Percentiles rank a stretch among this genome's conserved stretches.
phyloP scores from a whole-genome alignment of 2,113 vertebrate genomes.

The Ciconia maguari region DNA sequence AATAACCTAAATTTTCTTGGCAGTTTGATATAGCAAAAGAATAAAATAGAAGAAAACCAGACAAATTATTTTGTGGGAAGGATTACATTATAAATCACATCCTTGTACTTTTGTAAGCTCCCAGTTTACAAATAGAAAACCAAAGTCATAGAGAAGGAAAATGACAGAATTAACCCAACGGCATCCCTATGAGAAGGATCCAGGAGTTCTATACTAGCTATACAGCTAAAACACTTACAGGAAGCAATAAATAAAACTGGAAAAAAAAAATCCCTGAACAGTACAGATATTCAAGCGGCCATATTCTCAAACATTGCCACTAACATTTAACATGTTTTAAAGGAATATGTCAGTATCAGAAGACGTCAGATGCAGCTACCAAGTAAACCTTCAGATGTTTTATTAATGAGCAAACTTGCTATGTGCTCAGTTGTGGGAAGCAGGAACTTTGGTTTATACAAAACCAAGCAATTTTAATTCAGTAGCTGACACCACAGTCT shows the following conservation, averaged over 20 bases:
- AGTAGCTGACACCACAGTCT: not conserved
- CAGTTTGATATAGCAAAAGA: not conserved
- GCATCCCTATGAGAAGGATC: not conserved
- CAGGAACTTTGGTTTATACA: not conserved
- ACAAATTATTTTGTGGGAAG: not conserved
- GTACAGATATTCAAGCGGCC: not conserved
- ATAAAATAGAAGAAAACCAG: not conserved
- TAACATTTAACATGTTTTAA: not conserved
- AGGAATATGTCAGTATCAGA: not conserved
- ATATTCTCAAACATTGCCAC: not conserved
- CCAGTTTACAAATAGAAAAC: not conserved
- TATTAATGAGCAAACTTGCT: not conserved
- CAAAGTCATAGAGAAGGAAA: not conserved
- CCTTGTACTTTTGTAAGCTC: not conserved
- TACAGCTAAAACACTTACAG: not conserved
- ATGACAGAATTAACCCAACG: not conserved
- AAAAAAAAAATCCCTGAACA: not conserved
- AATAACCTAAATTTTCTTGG: not conserved
- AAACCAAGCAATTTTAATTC: not conserved
- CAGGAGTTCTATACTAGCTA: not conserved
- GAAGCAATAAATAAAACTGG: not conserved
- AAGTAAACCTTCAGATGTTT: not conserved
- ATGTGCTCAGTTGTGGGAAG: not conserved
- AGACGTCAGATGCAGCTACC: not conserved
- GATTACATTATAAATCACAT: not conserved